Conservation (phyloP, 2,113 vertebrate species). For the Sebastes schlegelii region DNA sequence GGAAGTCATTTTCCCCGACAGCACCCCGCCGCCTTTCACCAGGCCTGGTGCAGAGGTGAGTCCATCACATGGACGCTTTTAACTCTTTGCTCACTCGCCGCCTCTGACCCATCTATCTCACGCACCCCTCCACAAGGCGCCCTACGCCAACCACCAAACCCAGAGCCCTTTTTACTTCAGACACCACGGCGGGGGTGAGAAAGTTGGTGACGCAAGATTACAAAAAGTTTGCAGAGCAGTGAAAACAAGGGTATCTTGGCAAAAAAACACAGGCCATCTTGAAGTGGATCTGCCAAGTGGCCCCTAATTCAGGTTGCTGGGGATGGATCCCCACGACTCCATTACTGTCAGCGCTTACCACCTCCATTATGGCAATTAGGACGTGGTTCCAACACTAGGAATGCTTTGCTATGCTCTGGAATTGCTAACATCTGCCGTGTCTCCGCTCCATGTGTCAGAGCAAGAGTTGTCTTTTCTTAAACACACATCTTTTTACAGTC, state of each 20-base stretch:
- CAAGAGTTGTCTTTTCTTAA: slow-evolving; percentile 79
- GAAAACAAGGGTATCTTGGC: slow-evolving; percentile 25
- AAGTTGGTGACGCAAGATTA: not conserved
- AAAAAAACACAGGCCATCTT: slow-evolving; percentile 72
- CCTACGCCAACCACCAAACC: slow-evolving; percentile 6
- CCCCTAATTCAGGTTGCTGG: slow-evolving; percentile 80
- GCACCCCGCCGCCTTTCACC: slow-evolving; percentile 81
- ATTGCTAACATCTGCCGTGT: slow-evolving; percentile 86
- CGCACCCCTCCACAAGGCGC: not conserved
- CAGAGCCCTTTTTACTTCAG: slow-evolving; percentile 14
- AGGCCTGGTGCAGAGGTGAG: slow-evolving; percentile 82
- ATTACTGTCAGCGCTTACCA: slow-evolving; percentile 84
- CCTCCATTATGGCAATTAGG: slow-evolving; percentile 85
- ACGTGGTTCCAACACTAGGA: slow-evolving; percentile 80
- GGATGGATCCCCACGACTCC: slow-evolving; percentile 78
- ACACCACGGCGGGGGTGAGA: not conserved
- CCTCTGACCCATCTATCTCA: slow-evolving; percentile 41
- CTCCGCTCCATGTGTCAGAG: slow-evolving; percentile 78
- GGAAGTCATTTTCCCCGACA: slow-evolving; percentile 86
- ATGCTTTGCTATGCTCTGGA: slow-evolving; percentile 78
- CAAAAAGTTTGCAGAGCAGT: slow-evolving; percentile 23
- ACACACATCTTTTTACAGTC: slow-evolving; percentile 79
- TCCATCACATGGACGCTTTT: slow-evolving; percentile 79
- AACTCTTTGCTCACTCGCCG: slow-evolving; percentile 77
- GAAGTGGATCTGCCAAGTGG: slow-evolving; percentile 77